Conservation (phyloP, 2,113 vertebrate genomes). For the Isichthys henryi region DNA sequence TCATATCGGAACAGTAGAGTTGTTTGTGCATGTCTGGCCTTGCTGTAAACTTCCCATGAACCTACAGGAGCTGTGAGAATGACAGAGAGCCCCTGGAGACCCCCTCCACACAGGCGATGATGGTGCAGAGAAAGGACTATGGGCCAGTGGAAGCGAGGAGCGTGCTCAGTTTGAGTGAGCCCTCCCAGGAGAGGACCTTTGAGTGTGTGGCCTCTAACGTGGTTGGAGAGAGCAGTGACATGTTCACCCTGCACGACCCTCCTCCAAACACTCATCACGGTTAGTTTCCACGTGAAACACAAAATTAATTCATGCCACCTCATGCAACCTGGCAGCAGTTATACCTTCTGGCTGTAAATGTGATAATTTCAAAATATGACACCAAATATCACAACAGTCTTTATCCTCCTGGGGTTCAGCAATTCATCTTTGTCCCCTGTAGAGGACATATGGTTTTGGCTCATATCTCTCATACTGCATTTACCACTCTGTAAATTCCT, state of each 20-base stretch:
- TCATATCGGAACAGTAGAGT: not conserved
- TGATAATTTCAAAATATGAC: not conserved
- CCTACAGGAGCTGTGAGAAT: conserved; percentile 54
- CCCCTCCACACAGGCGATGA: conserved; percentile 20
- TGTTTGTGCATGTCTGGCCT: not conserved
- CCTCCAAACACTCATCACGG: not conserved
- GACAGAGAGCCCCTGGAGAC: not conserved
- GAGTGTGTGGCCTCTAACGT: conserved; percentile 68
- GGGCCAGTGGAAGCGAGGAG: conserved; percentile 51
- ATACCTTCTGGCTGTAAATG: not conserved
- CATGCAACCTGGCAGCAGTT: not conserved
- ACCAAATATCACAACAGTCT: not conserved
- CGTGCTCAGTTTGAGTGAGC: conserved; percentile 29
- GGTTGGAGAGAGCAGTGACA: conserved; percentile 44
- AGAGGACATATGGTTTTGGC: too few relatives aligned
- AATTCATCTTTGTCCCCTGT: too few relatives aligned
- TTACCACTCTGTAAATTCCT: too few relatives aligned
- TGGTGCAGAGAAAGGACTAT: conserved; percentile 35
- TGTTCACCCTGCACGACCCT: not conserved
- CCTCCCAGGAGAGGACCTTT: conserved; percentile 51
- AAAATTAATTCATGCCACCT: not conserved
- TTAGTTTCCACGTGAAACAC: not conserved
- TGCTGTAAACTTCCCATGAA: not conserved
- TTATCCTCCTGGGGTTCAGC: not conserved
- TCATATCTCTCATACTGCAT: too few relatives aligned